phyloP scores from a whole-genome alignment of 2,113 vertebrate species.

The Crypturellus undulatus region DNA sequence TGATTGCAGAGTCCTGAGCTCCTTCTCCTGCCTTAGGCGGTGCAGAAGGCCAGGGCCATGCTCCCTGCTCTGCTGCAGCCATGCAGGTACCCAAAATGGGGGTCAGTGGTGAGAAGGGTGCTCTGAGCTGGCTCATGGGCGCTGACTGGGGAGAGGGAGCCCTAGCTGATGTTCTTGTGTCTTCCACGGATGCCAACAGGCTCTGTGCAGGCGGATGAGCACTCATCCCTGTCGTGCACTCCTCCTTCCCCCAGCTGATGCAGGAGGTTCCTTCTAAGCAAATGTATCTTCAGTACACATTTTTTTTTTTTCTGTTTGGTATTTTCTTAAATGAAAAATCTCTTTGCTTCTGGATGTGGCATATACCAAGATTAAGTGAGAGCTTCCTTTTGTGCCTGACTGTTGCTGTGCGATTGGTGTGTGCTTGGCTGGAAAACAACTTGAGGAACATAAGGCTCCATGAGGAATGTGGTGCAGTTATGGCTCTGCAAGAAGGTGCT shows the following conservation, averaged over 20 bases:
- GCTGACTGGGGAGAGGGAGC: not conserved
- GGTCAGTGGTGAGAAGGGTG: not conserved
- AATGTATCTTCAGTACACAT: not conserved
- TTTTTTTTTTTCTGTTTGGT: not conserved
- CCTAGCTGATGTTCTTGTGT: no score
- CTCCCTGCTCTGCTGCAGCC: not conserved
- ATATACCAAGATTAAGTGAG: not conserved
- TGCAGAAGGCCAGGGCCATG: not conserved
- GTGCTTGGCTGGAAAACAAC: not conserved
- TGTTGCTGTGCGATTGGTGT: fast-evolving
- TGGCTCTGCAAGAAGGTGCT: not conserved
- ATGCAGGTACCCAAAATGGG: not conserved
- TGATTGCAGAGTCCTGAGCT: not conserved
- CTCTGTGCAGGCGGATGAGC: fast-evolving
- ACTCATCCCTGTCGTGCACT: not conserved
- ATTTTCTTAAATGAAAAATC: not conserved
- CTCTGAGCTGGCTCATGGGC: not conserved
- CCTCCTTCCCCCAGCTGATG: not conserved
- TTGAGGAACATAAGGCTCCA: fast-evolving
- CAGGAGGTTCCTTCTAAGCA: not conserved
- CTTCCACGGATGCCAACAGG: not conserved
- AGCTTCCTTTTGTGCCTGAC: not conserved
- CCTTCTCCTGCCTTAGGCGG: not conserved
- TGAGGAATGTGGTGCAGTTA: not conserved
- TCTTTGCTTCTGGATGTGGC: not conserved